phyloP scores from a whole-genome alignment of 92 coral and sea anemone species.

The Micromussa lordhowensis region DNA sequence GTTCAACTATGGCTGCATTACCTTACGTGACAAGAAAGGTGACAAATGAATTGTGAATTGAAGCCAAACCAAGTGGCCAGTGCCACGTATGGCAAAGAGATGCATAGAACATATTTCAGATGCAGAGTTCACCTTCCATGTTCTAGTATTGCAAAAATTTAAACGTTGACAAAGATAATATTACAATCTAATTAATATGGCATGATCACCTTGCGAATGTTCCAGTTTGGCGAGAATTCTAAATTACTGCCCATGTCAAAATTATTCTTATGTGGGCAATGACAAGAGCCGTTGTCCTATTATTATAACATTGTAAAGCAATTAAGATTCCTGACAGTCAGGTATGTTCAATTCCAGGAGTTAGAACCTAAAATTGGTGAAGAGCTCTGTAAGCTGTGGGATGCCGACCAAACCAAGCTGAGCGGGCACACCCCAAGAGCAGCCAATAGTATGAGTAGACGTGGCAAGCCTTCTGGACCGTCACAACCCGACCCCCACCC shows the following conservation, averaged over 20 bases:
- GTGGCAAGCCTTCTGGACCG: conserved; percentile 58
- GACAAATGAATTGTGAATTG: not conserved
- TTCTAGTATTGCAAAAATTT: too few relatives aligned
- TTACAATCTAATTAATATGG: too few relatives aligned
- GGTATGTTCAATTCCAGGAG: conserved; percentile 57
- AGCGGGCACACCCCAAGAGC: conserved; percentile 48
- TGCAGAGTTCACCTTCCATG: too few relatives aligned
- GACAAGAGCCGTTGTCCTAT: not conserved
- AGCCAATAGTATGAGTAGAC: conserved; percentile 48
- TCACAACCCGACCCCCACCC: conserved; percentile 56
- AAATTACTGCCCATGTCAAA: not conserved
- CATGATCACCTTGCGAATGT: too few relatives aligned
- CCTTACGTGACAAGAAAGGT: not conserved
- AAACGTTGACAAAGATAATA: too few relatives aligned
- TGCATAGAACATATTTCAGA: too few relatives aligned
- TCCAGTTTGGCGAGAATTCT: too few relatives aligned
- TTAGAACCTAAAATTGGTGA: conserved; percentile 93
- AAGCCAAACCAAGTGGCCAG: not conserved
- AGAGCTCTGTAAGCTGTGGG: conserved; percentile 94
- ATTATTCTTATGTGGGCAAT: not conserved
- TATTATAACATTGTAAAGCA: not conserved
- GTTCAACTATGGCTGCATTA: too few relatives aligned
- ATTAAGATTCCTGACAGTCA: not conserved
- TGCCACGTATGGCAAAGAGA: not conserved
- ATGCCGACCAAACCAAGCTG: conserved; percentile 56